Evolutionary conservation across 2,113 vertebrate species (phyloP), one percentile per base, ranked within the genome.

Genomic region (Athene noctua): DNA sequence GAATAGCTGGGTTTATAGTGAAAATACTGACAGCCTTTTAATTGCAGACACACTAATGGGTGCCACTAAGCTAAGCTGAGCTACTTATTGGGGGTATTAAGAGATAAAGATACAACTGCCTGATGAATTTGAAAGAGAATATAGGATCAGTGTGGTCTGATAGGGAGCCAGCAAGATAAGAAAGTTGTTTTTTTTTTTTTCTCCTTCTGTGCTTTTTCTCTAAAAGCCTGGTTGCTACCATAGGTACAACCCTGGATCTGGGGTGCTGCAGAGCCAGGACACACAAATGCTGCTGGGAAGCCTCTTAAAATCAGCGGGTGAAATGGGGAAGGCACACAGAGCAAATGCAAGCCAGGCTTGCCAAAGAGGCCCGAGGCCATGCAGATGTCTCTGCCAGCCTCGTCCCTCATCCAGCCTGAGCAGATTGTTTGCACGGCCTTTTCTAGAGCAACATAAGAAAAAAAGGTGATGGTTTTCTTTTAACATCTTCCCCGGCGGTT

Each of bases 201-300:
- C 29, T 78, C 19, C 11, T 78, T 8, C 30, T 86, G 16, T 55
- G 61, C 22, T n/a, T 86, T 80, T 75, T 44, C 58, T 34, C 51
- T 40, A 11, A 47, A 61, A 79, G 30, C 13, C 54, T 0, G 0
- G 36, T 80, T 67, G 49, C 46, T 58, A 0, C 38, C 27, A 0
- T 4, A 11, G 40, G 78, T 42, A 2, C 23, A 32, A 2, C 34
- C 36, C n/a, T 25, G 40, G 26, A 3, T 2, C 32, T 21, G 22
- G 20, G 47, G 23, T 65, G 63, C 32, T 55, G 73, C 78, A 30
- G 87, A 75, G n/a, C 73, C 68, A 30, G 71, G 67, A 12, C 23
- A 13, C 38, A 3, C 1, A 4, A 20, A 15, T 0, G 9, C 29
- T 65, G 49, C 67, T 4, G 30, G 44, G 61, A 62, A n/a, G 4